Conservation (phyloP, 2,888 invertebrate species). For the Callyntrura sp. region DNA sequence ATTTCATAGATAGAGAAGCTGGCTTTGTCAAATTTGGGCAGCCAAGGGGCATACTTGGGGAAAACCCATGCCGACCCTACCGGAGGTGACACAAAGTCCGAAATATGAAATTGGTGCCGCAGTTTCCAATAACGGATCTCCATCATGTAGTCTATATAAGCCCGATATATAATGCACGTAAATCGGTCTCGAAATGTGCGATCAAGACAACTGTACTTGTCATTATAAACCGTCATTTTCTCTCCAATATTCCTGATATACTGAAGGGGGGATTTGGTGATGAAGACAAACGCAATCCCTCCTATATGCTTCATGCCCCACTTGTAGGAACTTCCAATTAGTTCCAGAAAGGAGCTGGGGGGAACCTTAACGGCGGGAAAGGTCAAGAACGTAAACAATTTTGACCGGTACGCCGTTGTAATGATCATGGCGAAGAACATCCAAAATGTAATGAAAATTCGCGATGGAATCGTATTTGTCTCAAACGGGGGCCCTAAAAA, state of each 20-base stretch:
- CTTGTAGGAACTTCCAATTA: constrained; percentile 77
- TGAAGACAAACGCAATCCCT: constrained; percentile 81
- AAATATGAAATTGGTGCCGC: constrained; percentile 79
- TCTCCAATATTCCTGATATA: constrained; percentile 81
- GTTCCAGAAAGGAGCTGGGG: constrained; percentile 80
- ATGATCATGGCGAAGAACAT: constrained; percentile 80
- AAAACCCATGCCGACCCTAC: constrained; percentile 83
- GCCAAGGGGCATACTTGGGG: constrained; percentile 81
- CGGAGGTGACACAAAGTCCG: constrained; percentile 82
- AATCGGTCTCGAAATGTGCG: constrained; percentile 80
- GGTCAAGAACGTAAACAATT: constrained; percentile 83
- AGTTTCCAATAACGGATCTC: constrained; percentile 82
- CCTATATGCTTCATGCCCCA: constrained; percentile 82
- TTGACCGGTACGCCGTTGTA: constrained; percentile 81
- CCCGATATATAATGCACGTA: constrained; percentile 82
- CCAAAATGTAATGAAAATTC: constrained; percentile 81
- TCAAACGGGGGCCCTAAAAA: constrained; percentile 77
- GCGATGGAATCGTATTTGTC: constrained; percentile 72
- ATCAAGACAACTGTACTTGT: constrained; percentile 82
- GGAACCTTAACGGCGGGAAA: constrained; percentile 81
- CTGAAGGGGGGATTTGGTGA: constrained; percentile 81
- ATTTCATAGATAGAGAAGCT: constrained; percentile 80
- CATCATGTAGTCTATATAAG: constrained; percentile 82
- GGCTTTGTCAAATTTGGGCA: constrained; percentile 77
- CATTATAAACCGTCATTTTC: constrained; percentile 80